Percentiles rank a stretch among this genome's conserved stretches.
These are phyloP conservation scores for Ischnura elegans DNA, from an alignment of 2,888 invertebrate species.

Conservation along the genomic window DNA sequence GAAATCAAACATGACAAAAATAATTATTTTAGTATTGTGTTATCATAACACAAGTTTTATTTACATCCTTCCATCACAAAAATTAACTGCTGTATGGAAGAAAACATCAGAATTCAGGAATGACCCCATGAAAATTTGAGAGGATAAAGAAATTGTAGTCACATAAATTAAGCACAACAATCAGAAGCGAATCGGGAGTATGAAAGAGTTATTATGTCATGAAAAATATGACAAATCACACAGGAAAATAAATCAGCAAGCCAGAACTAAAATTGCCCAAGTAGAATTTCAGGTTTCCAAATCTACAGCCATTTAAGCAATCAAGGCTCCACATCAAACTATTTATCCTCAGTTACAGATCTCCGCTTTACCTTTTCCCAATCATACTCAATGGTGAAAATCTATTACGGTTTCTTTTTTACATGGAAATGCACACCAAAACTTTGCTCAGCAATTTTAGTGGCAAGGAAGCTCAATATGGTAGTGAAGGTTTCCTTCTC, in stretches of 20 bases:
- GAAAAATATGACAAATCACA: slow-evolving; percentile 43
- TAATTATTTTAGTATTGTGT: slow-evolving; percentile 64
- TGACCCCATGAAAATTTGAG: slow-evolving; percentile 45
- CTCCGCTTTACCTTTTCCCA: slow-evolving; percentile 29
- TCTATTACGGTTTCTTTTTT: slow-evolving; percentile 32
- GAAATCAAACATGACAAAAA: slow-evolving; percentile 64
- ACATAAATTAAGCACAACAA: slow-evolving; percentile 59
- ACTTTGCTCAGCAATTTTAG: slow-evolving; percentile 64
- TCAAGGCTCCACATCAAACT: slow-evolving; percentile 59
- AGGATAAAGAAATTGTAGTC: slow-evolving; percentile 30
- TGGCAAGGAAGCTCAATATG: slow-evolving; percentile 65
- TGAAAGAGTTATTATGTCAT: slow-evolving; percentile 41
- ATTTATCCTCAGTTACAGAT: slow-evolving; percentile 24
- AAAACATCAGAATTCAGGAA: slow-evolving; percentile 53
- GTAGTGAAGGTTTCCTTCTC: slow-evolving; percentile 42
- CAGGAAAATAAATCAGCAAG: slow-evolving; percentile 38
- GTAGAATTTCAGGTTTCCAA: slow-evolving; percentile 29
- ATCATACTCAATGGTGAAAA: slow-evolving; percentile 29
- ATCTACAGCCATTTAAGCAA: slow-evolving; percentile 54
- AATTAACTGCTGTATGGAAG: slow-evolving; percentile 50
- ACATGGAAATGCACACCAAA: slow-evolving; percentile 65
- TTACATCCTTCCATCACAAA: slow-evolving; percentile 64
- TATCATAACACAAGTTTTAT: slow-evolving; percentile 67
- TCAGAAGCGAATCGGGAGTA: background rate
- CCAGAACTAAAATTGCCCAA: slow-evolving; percentile 33